Evolutionary conservation across 2,797 vertebrate genomes (phyloP), one percentile per base, ranked within the genome.

Genomic region (Sternotherus odoratus): DNA sequence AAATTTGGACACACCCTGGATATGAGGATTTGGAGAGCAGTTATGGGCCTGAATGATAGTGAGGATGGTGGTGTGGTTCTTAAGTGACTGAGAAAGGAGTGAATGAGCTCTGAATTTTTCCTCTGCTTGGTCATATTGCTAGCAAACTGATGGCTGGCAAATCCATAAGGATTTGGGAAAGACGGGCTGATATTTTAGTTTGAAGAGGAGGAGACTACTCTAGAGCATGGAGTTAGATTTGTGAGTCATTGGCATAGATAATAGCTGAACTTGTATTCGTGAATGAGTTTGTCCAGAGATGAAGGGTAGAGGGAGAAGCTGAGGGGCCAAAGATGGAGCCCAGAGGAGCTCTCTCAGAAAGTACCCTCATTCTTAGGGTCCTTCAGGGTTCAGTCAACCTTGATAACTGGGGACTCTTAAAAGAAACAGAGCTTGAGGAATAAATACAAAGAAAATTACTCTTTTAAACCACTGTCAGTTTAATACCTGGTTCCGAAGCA

Each of bases 331-430:
- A 89, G 83, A 79, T 3, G 4, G 66, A 94, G 92, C 87, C 66
- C 94, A 87, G 88, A 49, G 33, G 79, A 94, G 95, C 92, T 94
- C 95, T 92, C 83, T 1, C 1, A 46, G 30, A 60, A 39, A 95
- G 80, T 63, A 8, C 82, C 91, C 82, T 85, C 87, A 86, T 95
- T 77, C 82, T 9, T 24, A 89, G 85, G 90, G 89, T 96, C 94
- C 94, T 92, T 33, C 87, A 95, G 94, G 96, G 95, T 93, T 96
- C 96, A 97, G 95, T 96, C 96, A 97, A 97, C 96, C 95, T 97
- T 97, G 96, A 94, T 94, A 97, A 90, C 91, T 54, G 89, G 87
- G 96, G 95, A 92, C 95, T 95, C 89, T 95, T 92, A 95, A 95
- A 95, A 95, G 75, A 86, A 96, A 80, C 87, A 84, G 84, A 91